A percentile compares a stretch with the other conserved stretches of the same genome.
These are phyloP conservation scores for Melinopterus prodromus DNA, from an alignment of 2,888 invertebrate species.

Conservation along the genomic window DNA sequence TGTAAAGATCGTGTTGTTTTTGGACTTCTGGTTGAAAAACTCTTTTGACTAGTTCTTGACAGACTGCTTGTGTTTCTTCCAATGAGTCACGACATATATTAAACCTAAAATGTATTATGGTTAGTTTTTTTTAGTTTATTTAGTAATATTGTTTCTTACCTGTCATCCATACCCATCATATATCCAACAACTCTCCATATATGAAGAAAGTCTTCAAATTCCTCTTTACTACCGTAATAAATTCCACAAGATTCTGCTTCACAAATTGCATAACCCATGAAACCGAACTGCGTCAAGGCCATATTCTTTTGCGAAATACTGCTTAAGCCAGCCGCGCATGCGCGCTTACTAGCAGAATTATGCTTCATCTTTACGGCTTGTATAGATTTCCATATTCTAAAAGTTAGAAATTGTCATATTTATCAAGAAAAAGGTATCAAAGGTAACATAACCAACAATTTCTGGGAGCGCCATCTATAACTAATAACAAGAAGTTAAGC, in stretches of 20 bases:
- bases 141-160: slow-evolving; percentile 58
- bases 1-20: slow-evolving; percentile 69
- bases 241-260: slow-evolving; percentile 73
- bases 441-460: too few relatives aligned
- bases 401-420: neutral
- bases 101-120: slow-evolving; percentile 62
- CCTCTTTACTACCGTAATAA: slow-evolving; percentile 65
- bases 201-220: slow-evolving; percentile 80
- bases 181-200: slow-evolving; percentile 86
- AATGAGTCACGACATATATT: slow-evolving; percentile 73
- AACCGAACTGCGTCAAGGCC: slow-evolving; percentile 87
- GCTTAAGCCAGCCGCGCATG: slow-evolving; percentile 61
- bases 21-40: slow-evolving; percentile 70
- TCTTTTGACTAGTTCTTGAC: slow-evolving; percentile 66
- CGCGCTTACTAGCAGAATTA: slow-evolving; percentile 67
- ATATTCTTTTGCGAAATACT: slow-evolving; percentile 83
- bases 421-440: neutral
- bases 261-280: slow-evolving; percentile 78
- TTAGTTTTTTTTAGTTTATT: neutral
- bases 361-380: slow-evolving; percentile 73
- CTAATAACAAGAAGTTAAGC: neutral
- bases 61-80: slow-evolving; percentile 70
- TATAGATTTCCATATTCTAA: slow-evolving; percentile 75
- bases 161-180: slow-evolving; percentile 84
- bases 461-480: too few relatives aligned